phyloP scores from a whole-genome alignment of 2,113 vertebrate species.

The Vanacampus margaritifer region DNA sequence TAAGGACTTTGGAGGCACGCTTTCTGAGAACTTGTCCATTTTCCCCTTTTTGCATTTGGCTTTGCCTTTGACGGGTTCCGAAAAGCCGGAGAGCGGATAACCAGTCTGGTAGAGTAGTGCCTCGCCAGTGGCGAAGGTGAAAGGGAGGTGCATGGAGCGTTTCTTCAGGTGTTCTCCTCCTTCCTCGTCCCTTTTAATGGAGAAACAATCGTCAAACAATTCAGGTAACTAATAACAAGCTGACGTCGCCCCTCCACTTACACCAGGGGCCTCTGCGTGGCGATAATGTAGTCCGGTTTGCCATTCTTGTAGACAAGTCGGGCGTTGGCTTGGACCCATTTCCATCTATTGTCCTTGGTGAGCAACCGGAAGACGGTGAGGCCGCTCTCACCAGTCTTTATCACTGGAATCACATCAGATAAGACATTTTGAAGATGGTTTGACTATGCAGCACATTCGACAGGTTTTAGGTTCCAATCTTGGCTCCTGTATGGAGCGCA shows the following conservation, averaged over 20 bases:
- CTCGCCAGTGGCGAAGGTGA: slow-evolving; percentile 82
- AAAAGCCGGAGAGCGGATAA: slow-evolving; percentile 53
- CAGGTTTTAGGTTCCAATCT: no score
- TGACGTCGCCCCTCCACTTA: slow-evolving; percentile 44
- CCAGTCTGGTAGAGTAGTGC: slow-evolving; percentile 76
- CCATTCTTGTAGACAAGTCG: slow-evolving; percentile 72
- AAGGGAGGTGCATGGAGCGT: slow-evolving; percentile 77
- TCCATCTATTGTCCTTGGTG: slow-evolving; percentile 73
- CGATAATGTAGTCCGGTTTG: slow-evolving; percentile 73
- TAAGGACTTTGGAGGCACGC: slow-evolving; percentile 60
- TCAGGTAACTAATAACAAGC: rapidly evolving
- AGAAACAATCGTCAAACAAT: not conserved
- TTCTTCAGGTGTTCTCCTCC: slow-evolving; percentile 80
- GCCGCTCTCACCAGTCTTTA: slow-evolving; percentile 75
- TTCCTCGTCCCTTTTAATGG: slow-evolving; percentile 75
- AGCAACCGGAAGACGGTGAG: slow-evolving; percentile 75
- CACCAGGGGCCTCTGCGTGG: slow-evolving; percentile 68
- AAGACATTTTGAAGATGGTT: no score
- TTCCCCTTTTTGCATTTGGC: slow-evolving; percentile 58
- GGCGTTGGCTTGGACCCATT: slow-evolving; percentile 78
- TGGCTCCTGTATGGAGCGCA: no score
- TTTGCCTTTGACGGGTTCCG: slow-evolving; percentile 55
- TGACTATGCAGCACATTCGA: no score
- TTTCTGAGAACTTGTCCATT: slow-evolving; percentile 37
- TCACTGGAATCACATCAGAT: slow-evolving; percentile 61